phyloP scores from a whole-genome alignment of 2,113 vertebrate genomes.

The Chroicocephalus ridibundus region DNA sequence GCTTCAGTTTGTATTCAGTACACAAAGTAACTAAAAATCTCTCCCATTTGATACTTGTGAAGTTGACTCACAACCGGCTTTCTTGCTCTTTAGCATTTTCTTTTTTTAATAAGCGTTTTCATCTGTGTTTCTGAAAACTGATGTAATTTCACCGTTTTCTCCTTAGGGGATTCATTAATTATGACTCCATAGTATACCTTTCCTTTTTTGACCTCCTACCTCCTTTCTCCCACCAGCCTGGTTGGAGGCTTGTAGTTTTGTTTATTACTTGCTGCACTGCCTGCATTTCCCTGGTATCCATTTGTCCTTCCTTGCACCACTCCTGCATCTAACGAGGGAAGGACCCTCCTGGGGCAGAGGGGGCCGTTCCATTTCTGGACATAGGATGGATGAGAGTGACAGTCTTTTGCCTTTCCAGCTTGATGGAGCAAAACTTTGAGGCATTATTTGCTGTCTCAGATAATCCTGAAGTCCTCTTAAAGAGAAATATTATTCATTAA shows the following conservation, averaged over 20 bases:
- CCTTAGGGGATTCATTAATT: background rate
- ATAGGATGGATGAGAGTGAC: no score
- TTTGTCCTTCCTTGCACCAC: background rate
- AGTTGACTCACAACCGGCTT: background rate
- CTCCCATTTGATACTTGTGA: background rate
- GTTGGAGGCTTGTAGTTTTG: background rate
- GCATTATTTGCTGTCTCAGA: background rate
- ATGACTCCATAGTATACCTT: background rate
- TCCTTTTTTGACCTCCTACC: background rate
- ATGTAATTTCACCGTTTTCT: background rate
- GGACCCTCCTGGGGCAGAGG: background rate
- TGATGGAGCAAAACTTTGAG: background rate
- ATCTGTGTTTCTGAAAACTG: background rate
- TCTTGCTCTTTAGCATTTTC: background rate
- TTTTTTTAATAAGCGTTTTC: background rate
- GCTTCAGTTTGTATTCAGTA: slow-evolving; percentile 39
- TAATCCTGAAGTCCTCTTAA: background rate
- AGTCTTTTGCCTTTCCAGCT: background rate
- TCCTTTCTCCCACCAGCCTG: background rate
- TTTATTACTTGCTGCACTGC: background rate
- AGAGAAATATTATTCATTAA: background rate
- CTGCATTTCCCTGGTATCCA: background rate
- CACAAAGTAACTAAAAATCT: background rate
- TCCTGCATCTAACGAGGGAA: background rate
- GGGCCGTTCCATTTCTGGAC: background rate